Evolutionary conservation across 2,888 invertebrate species (phyloP), one percentile per base, ranked within the genome.

Genomic region (Mermis nigrescens): DNA sequence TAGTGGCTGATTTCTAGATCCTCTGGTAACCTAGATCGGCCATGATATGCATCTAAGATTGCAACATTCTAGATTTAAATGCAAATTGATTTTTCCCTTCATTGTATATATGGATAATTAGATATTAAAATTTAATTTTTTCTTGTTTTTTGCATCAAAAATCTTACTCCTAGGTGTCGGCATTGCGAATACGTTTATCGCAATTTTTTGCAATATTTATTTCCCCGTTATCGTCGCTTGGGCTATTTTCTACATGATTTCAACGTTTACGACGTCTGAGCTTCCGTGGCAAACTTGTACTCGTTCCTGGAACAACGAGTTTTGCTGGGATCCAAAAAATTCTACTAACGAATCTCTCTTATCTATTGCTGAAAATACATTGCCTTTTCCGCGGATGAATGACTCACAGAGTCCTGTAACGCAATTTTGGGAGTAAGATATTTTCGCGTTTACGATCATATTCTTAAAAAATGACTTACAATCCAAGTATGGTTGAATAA

Each of bases 201-300:
- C 69, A 2, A 70, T 69, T 62, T 68, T 72, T 69, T 70, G 71
- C 63, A 67, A 68, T 32, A 65, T 68, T 55, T 71, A 71, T 59
- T 72, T 70, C 60, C 71, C 71, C 63, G 68, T 72, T 31, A 71
- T 71, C 29, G 66, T 69, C 53, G 62, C 67, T 22, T 71, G 72
- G 72, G 69, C 72, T 28, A 63, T 70, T 56, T 72, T 67, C 65
- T 73, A 73, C 62, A 65, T 73, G 67, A 64, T 72, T 60, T 60
- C 64, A 26, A 69, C 70, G 3, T 64, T 72, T 61, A 62, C 60
- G 24, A 60, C 59, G 22, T 64, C 64, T n/a, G 32, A 56, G 12
- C 68, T 69, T 59, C 70, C 70, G 2, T 73, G 71, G 69, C 69
- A 70, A 46, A 66, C 68, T 0, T 71, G 71, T 59, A 60, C 57